These are phyloP conservation scores for Cryptus viduatorius DNA, from an alignment of 2,888 invertebrate species.

Conservation along the genomic window DNA sequence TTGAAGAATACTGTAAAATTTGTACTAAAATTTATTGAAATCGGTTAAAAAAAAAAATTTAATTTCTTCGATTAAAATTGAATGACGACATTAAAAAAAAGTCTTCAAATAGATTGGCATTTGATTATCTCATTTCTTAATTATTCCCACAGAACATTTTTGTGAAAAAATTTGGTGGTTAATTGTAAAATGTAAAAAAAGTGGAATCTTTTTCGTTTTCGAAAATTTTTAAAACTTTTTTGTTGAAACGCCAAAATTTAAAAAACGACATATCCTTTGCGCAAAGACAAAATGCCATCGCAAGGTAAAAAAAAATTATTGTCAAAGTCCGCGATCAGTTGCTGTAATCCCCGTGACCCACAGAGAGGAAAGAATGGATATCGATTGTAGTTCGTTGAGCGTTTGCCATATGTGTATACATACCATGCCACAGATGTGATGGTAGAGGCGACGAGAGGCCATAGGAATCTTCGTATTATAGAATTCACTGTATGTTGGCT, in stretches of 20 bases:
- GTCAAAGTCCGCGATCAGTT: background rate
- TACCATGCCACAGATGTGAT: slow-evolving; percentile 15
- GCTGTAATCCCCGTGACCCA: slow-evolving; percentile 51
- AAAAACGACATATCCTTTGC: background rate
- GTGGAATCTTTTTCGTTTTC: too few relatives aligned
- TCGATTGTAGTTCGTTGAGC: slow-evolving; percentile 56
- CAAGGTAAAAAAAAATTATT: background rate
- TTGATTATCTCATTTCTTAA: too few relatives aligned
- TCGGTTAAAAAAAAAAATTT: background rate
- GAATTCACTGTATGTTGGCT: slow-evolving; percentile 57
- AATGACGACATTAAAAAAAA: background rate
- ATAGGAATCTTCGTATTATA: slow-evolving; percentile 43
- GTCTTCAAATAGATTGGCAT: too few relatives aligned
- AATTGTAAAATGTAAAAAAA: too few relatives aligned
- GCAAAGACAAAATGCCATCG: background rate
- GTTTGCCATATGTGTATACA: background rate
- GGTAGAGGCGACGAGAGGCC: slow-evolving; percentile 34
- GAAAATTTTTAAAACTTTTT: too few relatives aligned
- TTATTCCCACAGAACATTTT: too few relatives aligned
- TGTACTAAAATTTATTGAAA: too few relatives aligned
- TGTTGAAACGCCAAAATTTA: background rate
- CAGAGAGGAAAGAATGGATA: slow-evolving; percentile 46
- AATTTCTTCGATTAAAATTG: background rate
- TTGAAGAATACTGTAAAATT: too few relatives aligned
- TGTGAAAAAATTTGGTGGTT: too few relatives aligned